phyloP scores from a whole-genome alignment of 2,888 invertebrate genomes.

The Enchytraeus crypticus region DNA sequence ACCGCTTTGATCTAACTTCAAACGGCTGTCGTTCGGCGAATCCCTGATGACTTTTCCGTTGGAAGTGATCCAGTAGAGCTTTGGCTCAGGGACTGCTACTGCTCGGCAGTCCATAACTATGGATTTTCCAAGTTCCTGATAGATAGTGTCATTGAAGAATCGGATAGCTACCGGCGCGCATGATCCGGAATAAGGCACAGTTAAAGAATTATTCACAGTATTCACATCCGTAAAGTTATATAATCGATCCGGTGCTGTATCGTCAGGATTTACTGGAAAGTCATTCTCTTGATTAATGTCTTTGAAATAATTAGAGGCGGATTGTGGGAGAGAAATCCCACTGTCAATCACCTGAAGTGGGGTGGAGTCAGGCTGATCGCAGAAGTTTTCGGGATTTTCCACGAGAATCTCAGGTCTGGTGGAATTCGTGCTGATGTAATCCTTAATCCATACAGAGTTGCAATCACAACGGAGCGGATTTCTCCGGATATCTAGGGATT shows the following conservation, averaged over 20 bases:
- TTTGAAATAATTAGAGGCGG: too few species aligned
- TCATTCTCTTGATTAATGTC: too few species aligned
- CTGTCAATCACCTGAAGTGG: not conserved
- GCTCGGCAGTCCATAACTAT: conserved; percentile 48
- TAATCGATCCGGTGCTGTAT: not conserved
- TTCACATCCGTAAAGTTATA: not conserved
- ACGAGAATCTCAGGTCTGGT: not conserved
- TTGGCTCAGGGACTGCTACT: conserved; percentile 47
- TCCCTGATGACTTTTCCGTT: conserved; percentile 40
- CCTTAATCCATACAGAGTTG: conserved; percentile 29
- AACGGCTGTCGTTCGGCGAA: conserved; percentile 35
- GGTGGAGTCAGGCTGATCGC: not conserved
- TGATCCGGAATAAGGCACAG: not conserved
- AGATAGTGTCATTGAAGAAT: conserved; percentile 34
- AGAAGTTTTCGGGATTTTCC: not conserved
- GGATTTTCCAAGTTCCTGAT: conserved; percentile 42
- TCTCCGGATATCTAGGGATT: conserved; percentile 42
- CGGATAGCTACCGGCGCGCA: conserved; percentile 42
- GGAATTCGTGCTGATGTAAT: not conserved
- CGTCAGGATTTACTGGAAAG: not conserved
- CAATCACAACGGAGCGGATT: conserved; percentile 51
- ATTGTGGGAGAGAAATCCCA: not conserved
- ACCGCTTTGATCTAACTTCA: conserved; percentile 33
- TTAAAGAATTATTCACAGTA: too few species aligned
- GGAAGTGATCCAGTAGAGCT: conserved; percentile 47